A percentile compares a stretch with the other conserved stretches of the same genome.
phyloP scores from a whole-genome alignment of 2,113 vertebrate genomes.

The Cricetomys ansorgei region DNA sequence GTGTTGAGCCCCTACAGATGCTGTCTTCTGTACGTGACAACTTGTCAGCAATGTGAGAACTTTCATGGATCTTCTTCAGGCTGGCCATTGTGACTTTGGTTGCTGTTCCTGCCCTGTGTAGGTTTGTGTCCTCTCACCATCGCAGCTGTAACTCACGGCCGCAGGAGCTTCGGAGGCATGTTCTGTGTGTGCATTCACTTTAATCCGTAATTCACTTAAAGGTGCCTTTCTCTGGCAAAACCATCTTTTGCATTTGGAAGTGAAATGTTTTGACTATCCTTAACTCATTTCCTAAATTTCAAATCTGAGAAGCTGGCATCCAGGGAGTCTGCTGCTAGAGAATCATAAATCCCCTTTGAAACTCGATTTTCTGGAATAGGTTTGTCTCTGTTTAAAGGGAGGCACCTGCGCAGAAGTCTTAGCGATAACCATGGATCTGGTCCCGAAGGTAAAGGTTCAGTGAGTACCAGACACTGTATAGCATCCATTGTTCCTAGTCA shows the following conservation, averaged over 20 bases:
- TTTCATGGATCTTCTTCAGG: not conserved
- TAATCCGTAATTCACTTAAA: not conserved
- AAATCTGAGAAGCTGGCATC: slow-evolving; percentile 22
- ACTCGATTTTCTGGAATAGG: not conserved
- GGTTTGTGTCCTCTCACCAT: not conserved
- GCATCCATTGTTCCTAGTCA: rapidly evolving
- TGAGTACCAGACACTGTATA: not conserved
- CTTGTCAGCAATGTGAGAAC: not conserved
- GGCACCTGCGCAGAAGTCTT: not conserved
- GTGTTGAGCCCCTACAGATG: not conserved
- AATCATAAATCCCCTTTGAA: not conserved
- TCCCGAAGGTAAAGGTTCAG: no score
- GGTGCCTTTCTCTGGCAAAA: slow-evolving; percentile 40
- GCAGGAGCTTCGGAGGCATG: not conserved
- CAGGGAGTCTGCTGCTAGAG: not conserved
- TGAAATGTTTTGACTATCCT: slow-evolving; percentile 50
- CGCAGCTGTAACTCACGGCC: not conserved
- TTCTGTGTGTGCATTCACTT: not conserved
- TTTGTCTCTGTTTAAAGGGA: not conserved
- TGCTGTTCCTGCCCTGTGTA: not conserved
- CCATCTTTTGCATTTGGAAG: slow-evolving; percentile 32
- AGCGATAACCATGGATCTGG: no score
- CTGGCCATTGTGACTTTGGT: not conserved
- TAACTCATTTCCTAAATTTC: slow-evolving; percentile 47
- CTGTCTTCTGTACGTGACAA: not conserved